Evolutionary conservation across 2,888 invertebrate genomes (phyloP).

Genomic region (Campoletis raptor): DNA sequence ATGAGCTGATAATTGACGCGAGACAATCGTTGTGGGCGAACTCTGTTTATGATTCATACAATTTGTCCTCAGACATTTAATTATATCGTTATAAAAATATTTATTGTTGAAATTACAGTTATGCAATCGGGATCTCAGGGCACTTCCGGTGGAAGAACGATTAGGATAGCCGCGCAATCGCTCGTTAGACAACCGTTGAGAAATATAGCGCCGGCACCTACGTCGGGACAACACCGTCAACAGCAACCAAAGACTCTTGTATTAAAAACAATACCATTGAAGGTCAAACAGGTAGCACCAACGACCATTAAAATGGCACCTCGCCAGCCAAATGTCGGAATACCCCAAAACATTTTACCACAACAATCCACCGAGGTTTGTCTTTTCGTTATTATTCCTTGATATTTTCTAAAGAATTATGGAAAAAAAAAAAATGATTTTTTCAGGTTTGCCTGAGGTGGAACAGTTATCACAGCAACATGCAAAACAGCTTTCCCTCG

Average conservation of each 20-base stretch:
- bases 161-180: constrained; percentile 80
- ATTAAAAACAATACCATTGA: constrained; percentile 82
- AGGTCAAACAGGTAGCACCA: constrained; percentile 82
- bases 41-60: not conserved
- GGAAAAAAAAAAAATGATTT: not conserved
- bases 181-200: constrained; percentile 80
- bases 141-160: constrained; percentile 75
- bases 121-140: constrained; percentile 74
- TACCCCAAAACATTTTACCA: constrained; percentile 76
- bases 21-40: not conserved
- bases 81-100: not conserved
- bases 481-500: constrained; percentile 92
- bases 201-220: constrained; percentile 78
- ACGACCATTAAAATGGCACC: constrained; percentile 81
- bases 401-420: not conserved
- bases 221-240: constrained; percentile 70
- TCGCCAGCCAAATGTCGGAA: constrained; percentile 72
- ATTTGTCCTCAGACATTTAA: not conserved
- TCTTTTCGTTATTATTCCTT: not conserved
- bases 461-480: constrained; percentile 93
- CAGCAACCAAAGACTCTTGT: constrained; percentile 82
- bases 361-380: constrained; percentile 80
- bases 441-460: constrained; percentile 91
- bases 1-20: not conserved
- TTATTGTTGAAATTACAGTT: constrained; percentile 70